Evolutionary conservation across 2,888 invertebrate genomes (phyloP).

Genomic region (Orchestes rusci): DNA sequence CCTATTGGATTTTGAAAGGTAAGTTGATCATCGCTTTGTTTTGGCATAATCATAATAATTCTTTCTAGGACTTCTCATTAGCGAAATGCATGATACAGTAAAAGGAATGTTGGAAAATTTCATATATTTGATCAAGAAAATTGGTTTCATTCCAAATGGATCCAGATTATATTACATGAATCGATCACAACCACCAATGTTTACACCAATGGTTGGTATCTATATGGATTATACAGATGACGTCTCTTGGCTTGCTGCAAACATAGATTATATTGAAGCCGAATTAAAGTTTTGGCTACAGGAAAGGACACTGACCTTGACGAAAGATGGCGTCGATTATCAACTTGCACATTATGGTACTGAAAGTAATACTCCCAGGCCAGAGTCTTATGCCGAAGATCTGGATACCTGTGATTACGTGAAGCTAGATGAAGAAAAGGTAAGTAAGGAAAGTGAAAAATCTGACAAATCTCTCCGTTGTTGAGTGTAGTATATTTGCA

Average conservation of each 20-base stretch:
- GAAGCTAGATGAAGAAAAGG: slow-evolving; percentile 42
- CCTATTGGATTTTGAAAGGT: slow-evolving; percentile 73
- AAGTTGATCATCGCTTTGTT: neutral
- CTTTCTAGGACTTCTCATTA: slow-evolving; percentile 54
- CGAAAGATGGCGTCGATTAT: slow-evolving; percentile 46
- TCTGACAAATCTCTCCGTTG: no score
- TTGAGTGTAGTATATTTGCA: neutral
- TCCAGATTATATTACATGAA: slow-evolving; percentile 65
- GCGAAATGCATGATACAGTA: slow-evolving; percentile 67
- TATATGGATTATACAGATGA: slow-evolving; percentile 64
- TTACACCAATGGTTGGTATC: slow-evolving; percentile 55
- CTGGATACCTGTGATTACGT: slow-evolving; percentile 44
- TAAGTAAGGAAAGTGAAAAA: slow-evolving; percentile 7
- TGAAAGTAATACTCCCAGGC: slow-evolving; percentile 58
- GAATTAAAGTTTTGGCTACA: slow-evolving; percentile 62
- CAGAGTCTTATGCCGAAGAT: slow-evolving; percentile 68
- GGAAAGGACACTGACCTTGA: slow-evolving; percentile 48
- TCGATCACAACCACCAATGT: slow-evolving; percentile 65
- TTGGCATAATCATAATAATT: neutral
- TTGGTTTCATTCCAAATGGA: slow-evolving; percentile 75
- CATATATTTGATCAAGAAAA: slow-evolving; percentile 56
- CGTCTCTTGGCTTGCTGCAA: slow-evolving; percentile 55
- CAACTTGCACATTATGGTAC: slow-evolving; percentile 55
- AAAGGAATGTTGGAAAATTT: slow-evolving; percentile 73
- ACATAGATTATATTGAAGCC: slow-evolving; percentile 51